Evolutionary conservation across 1,140 invertebrate genomes (phyloP).

Genomic region (Anastatus disparis): DNA sequence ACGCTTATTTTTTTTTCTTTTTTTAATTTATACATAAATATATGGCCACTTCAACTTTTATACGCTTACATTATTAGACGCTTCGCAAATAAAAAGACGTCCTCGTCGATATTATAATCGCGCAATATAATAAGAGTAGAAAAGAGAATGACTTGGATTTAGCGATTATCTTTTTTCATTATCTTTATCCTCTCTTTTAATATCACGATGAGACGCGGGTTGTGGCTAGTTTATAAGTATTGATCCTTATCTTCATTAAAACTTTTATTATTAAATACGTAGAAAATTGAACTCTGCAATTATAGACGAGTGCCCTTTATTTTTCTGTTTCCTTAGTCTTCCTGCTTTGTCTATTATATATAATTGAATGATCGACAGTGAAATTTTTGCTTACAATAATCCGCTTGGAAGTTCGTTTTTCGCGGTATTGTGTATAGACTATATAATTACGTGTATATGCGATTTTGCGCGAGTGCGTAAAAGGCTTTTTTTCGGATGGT

Average conservation of each 20-base stretch:
- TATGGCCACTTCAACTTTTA: slow-evolving; percentile 46
- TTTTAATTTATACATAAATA: slow-evolving; percentile 46
- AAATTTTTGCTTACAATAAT: not conserved
- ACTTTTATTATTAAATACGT: slow-evolving; percentile 19
- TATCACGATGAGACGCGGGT: too few species aligned
- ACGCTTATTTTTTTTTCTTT: too few species aligned
- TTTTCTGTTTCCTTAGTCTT: not conserved
- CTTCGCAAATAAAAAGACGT: too few species aligned
- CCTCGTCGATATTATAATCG: not conserved
- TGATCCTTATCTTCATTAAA: not conserved
- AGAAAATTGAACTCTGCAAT: slow-evolving; percentile 28
- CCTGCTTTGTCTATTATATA: not conserved
- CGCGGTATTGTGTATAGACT: not conserved
- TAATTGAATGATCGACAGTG: not conserved
- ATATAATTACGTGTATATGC: not conserved
- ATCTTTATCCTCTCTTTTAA: not conserved
- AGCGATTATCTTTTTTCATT: not conserved
- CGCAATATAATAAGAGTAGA: not conserved
- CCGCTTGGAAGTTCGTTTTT: not conserved
- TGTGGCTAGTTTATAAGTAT: not conserved
- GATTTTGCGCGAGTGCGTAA: not conserved
- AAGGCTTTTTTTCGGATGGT: slow-evolving; percentile 3
- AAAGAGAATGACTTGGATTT: not conserved
- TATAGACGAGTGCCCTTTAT: not conserved
- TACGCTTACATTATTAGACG: too few species aligned